A percentile compares a stretch with the other conserved stretches of the same genome.
phyloP scores from a whole-genome alignment of 2,113 vertebrate genomes.

The Hassar affinis region DNA sequence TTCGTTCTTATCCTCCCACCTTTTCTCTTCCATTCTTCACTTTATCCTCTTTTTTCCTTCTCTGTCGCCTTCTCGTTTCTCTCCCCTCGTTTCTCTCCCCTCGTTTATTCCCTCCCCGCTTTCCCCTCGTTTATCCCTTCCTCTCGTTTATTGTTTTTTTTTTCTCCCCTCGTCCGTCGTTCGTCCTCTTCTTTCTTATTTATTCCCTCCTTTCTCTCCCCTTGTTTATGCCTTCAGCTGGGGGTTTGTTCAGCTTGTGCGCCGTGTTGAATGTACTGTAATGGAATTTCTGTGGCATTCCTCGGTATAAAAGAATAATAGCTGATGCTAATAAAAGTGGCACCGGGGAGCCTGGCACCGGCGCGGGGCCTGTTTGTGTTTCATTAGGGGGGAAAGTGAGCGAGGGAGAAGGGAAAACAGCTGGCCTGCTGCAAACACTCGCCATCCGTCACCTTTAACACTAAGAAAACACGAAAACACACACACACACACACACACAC shows the following conservation, averaged over 20 bases:
- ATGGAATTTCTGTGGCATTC: conserved; percentile 47
- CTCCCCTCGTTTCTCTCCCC: not conserved
- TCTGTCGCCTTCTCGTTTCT: not conserved
- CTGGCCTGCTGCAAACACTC: conserved; percentile 41
- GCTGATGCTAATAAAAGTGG: conserved; percentile 49
- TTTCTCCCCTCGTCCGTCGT: not conserved
- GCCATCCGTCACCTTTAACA: conserved; percentile 48
- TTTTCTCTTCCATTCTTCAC: not conserved
- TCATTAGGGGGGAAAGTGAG: conserved; percentile 49
- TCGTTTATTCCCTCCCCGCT: not conserved
- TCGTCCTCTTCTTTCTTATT: not conserved
- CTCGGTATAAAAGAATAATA: conserved; percentile 48
- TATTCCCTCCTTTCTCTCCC: not conserved
- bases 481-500: conserved; percentile 15
- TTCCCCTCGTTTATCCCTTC: not conserved
- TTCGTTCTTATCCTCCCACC: no score
- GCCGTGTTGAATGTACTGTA: not conserved
- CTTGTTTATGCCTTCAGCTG: not conserved
- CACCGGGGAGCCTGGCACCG: conserved; percentile 38
- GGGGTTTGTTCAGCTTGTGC: conserved; percentile 32
- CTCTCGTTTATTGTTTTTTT: not conserved
- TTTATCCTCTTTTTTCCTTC: not conserved
- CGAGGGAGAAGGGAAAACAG: conserved; percentile 45
- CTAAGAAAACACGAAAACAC: conserved; percentile 13
- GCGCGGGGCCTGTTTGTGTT: conserved; percentile 44